Base-by-base conservation (phyloP, 2,113 vertebrate species). In the Corythoichthys intestinalis region DNA sequence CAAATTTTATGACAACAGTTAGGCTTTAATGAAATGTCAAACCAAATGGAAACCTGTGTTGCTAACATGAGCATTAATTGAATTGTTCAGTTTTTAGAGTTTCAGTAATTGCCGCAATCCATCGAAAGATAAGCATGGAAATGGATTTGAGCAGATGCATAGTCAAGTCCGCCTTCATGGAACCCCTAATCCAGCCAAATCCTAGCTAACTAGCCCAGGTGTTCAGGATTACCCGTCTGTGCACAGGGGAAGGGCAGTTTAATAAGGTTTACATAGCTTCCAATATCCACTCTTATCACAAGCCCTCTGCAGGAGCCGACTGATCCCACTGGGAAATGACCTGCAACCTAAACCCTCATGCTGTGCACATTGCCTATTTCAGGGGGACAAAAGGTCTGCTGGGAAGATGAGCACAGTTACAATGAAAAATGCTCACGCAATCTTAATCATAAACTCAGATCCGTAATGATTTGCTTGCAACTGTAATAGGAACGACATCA, bases 251-350 rank as follows among this genome's bases (percentile, higher is more conserved):
- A 72, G 83, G 79, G 75, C 74, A 80, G 60, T 75, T 86, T 89
- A 90, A 86, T 82, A 78, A 84, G 83, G 84, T 89, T 88, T 87
- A 87, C 88, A 87, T 74, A 89, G 88, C 83, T 84, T 81, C 83
- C 83, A 83, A 77, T 83, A 83, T 85, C 78, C 75, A 82, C 77
- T 81, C 88, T 86, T 86, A 88, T 89, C 87, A 86, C 73, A 78
- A 77, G 69, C 58, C 74, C 80, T 74, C 71, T 73, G 75, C 85
- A 84, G 86, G 83, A 84, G 78, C 70, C 37, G 57, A 52, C 76
- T 79, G 80, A 87, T 85, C 78, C 85, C 79, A 72, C 74, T 64
- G 83, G 77, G 84, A 84, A 85, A 80, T 84, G 75, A 85, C 83
- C 80, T 82, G 75, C 78, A 79, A 82, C 77, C 73, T 70, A 87